These are phyloP conservation scores for Ashinkailepas kermadecensis DNA, from an alignment of 2,888 invertebrate genomes.

Conservation along the genomic window DNA sequence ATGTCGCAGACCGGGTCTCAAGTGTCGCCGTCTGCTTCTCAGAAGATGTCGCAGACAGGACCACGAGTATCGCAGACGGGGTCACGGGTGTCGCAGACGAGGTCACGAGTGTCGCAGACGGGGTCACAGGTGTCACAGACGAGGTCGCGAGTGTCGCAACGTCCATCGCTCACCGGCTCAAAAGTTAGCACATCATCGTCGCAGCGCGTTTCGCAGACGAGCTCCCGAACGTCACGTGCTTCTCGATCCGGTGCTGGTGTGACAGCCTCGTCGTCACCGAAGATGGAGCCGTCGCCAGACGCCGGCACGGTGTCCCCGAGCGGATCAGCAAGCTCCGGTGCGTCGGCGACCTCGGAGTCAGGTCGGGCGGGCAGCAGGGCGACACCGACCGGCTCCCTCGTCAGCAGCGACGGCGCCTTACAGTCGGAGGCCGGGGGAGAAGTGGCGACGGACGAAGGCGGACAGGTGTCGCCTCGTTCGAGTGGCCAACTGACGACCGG, in stretches of 20 bases:
- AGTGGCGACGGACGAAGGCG: not conserved
- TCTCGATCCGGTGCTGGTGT: not conserved
- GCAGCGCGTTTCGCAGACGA: not conserved
- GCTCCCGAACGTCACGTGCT: no score
- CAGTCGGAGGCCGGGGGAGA: no score
- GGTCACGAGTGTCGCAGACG: no score
- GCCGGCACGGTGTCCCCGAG: not conserved
- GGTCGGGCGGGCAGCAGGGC: no score
- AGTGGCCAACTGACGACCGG: not conserved
- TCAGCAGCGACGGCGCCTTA: no score
- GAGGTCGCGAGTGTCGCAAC: not conserved
- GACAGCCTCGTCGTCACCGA: not conserved
- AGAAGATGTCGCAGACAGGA: not conserved
- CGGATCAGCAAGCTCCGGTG: no score
- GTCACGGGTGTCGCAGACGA: no score
- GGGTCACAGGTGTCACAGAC: no score
- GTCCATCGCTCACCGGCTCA: not conserved
- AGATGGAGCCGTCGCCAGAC: not conserved
- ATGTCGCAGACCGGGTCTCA: no score
- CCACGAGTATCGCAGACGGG: no score
- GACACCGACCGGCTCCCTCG: no score
- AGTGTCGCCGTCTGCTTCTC: not conserved
- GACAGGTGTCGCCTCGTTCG: not conserved
- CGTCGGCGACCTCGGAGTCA: no score
- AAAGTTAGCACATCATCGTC: not conserved